Conservation (phyloP, 2,888 invertebrate species). For the Macaria liturata region DNA sequence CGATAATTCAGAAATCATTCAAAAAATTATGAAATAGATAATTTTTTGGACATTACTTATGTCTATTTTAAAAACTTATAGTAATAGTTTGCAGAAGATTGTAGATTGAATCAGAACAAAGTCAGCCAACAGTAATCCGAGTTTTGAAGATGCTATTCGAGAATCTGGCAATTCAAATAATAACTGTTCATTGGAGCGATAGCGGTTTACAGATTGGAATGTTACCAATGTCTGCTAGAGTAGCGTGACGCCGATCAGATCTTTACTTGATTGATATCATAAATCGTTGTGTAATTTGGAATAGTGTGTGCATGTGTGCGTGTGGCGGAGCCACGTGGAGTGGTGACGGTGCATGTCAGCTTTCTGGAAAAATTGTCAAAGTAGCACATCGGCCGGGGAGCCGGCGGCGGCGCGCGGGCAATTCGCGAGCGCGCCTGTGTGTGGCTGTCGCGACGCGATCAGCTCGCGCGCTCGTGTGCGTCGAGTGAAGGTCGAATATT, state of each 20-base stretch:
- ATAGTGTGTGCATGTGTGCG: conserved; percentile 10
- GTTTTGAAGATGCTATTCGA: conserved; percentile 4
- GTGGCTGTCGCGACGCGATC: conserved; percentile 63
- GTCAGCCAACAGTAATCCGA: not conserved
- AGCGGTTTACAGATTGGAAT: conserved; percentile 35
- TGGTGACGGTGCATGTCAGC: conserved; percentile 74
- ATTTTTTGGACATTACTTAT: too few relatives aligned
- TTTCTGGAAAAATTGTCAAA: conserved; percentile 82
- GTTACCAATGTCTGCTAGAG: conserved; percentile 37
- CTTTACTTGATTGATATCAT: conserved; percentile 37
- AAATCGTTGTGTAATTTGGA: conserved; percentile 33
- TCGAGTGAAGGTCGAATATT: conserved; percentile 82
- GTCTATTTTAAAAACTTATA: too few relatives aligned
- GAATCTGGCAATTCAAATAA: conserved; percentile 17
- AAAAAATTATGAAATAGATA: too few relatives aligned
- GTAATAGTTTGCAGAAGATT: too few relatives aligned
- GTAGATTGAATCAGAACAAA: too few relatives aligned
- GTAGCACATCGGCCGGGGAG: conserved; percentile 67
- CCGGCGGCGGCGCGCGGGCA: conserved; percentile 54
- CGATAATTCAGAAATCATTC: too few relatives aligned
- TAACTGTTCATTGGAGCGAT: conserved; percentile 24
- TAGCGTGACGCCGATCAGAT: conserved; percentile 37
- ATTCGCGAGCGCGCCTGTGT: conserved; percentile 67
- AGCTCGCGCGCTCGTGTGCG: conserved; percentile 67
- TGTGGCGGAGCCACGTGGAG: conserved; percentile 55